Evolutionary conservation across 2,113 vertebrate genomes (phyloP), one percentile per base, ranked within the genome.

Genomic region (Periophthalmus modestus): DNA sequence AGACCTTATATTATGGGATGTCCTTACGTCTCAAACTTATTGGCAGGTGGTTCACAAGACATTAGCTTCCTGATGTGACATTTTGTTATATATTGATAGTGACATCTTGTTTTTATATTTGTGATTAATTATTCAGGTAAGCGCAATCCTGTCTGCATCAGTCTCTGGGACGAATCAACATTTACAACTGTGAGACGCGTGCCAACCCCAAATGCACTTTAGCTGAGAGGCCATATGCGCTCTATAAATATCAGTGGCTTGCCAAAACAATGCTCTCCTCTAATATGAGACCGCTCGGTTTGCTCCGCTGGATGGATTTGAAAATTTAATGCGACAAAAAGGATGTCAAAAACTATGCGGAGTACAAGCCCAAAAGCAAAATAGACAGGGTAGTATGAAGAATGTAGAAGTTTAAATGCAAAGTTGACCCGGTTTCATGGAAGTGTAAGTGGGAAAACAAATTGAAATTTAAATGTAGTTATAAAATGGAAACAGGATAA

Each of bases 241-340:
- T 71, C 74, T 66, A 71, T 39, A 67, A 72, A 82, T 46, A 78
- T 72, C 67, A 5, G 55, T 52, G 50, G 18, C 66, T 73, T 80
- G 83, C 78, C 79, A 77, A 74, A 76, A 80, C 75, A 76, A 71
- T 76, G 48, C 62, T 80, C 74, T 78, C 73, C 78, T 77, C 69
- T 86, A 59, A 81, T 74, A 82, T 80, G 71, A 46, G 36, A 65
- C 2, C 16, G 57, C 78, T 83, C 61, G 52, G 77, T 86, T 73
- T 3, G 33, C 52, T 62, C 61, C 72, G 59, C 69, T 76, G 54
- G 74, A 63, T 73, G 81, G 81, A 71, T 63, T 68, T 75, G 80
- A 65, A 75, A 74, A 77, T 83, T 84, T 76, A 84, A 86, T 78
- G 78, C 73, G 67, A 68, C 76, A 74, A 50, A 69, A 74, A 87